Base-by-base conservation (phyloP, 1,140 invertebrate genomes). In the Cardiocondyla obscurior region DNA sequence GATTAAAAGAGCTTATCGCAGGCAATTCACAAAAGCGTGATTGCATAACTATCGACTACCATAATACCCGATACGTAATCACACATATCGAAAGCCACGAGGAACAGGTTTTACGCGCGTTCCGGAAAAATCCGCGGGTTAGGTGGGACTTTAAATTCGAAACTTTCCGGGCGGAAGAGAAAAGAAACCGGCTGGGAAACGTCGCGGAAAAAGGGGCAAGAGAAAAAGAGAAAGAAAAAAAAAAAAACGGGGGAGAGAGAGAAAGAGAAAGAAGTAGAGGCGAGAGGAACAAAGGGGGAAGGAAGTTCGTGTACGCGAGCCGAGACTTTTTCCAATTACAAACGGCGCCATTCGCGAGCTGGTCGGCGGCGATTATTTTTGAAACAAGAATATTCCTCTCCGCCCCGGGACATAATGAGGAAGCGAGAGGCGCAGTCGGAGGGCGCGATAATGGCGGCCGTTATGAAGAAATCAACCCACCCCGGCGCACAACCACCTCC, bases 381-480 rank as follows among this genome's bases (percentile, higher is more conserved):
- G 89, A 92, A 93, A 92, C 90, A 92, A 92, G 89, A 92, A 93
- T 92, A 93, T 93, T 93, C 89, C 86, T 89, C 90, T 88, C 85
- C 85, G 89, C 82, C 81, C 85, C 86, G 82, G 76, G 89, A 91
- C 88, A 91, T 94, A 93, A 94, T 93, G 92, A 94, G 92, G 73
- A 88, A 87, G 90, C 58, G 72, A 36, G 46, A 70, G 76, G 72
- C 82, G 81, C 83, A 77, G 79, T 77, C 57, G 81, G 91, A 88
- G 89, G 90, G 93, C 83, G 93, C 91, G 92, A 94, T 93, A 93
- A 94, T 94, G 92, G 93, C 92, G 87, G 90, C 92, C 92, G 90
- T 94, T 94, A 94, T 94, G 92, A 94, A 93, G 93, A 94, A 94
- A 94, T 94, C 93, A 93, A 91, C 91, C 85, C 89, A 83, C 85